Base-by-base conservation (phyloP, 1,140 invertebrate genomes). In the Helicoverpa armigera region DNA sequence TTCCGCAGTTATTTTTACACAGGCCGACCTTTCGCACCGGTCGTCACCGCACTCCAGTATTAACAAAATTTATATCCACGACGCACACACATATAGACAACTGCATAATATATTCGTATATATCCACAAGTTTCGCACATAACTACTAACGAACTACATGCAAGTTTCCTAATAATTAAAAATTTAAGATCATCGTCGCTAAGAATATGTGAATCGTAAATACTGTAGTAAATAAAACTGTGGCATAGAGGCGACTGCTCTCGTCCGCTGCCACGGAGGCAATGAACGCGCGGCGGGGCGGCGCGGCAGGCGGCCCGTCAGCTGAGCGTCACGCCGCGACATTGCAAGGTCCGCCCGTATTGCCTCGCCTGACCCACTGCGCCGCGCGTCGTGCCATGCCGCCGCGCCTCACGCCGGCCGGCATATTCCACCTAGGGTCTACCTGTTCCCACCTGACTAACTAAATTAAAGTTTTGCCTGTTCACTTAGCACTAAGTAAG, bases 1-100 rank as follows among this genome's bases (percentile, higher is more conserved):
- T 95, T 95, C 94, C 94, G 94, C 92, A 95, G 94, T 94, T 95
- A 95, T 95, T 94, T 95, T 95, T 95, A 95, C 94, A 95, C 92
- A 93, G 91, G 84, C 93, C 93, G 92, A 94, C 92, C 94, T 94
- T 94, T 95, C 92, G 92, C 94, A 95, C 92, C 94, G 92, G 87
- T 93, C 90, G 91, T 91, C 89, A 94, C 92, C 88, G 87, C 92
- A 95, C 94, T 92, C 88, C 88, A 90, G 87, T 83, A 87, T 88
- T 84, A 85, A 90, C 85, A 88, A 90, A 83, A 82, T 82, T 87
- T 81, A 83, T 88, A 82, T 86, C 87, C 91, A 89, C 90, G 83
- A 85, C 85, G 87, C 93, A 94, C 91, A 91, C 92, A 93, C 90
- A 83, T 72, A 63, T 50, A 23, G 23, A 43, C 65, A 69, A 69